These are phyloP conservation scores for Teleiodes luculella DNA, from an alignment of 2,888 invertebrate species.

Conservation along the genomic window DNA sequence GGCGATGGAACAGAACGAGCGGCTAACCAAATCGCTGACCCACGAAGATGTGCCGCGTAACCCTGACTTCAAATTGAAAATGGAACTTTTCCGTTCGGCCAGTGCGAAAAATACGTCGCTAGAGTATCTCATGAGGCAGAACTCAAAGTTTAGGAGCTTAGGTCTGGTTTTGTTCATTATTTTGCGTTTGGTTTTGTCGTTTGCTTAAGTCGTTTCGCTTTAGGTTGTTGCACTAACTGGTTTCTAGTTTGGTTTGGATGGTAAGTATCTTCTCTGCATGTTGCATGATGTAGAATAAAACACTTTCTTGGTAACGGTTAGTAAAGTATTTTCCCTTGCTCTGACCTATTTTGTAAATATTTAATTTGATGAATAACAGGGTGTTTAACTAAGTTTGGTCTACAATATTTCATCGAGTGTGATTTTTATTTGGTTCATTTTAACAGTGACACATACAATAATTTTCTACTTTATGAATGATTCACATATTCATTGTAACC, in stretches of 20 bases:
- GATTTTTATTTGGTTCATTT: no score
- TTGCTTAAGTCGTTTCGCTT: constrained; percentile 40
- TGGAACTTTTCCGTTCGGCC: constrained; percentile 72
- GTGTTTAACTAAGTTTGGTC: no score
- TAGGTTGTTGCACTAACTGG: constrained; percentile 41
- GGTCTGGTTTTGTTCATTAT: constrained; percentile 60
- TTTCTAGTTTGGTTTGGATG: constrained; percentile 19
- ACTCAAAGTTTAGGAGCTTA: constrained; percentile 74
- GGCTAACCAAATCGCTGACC: constrained; percentile 71
- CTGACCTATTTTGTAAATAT: neutral
- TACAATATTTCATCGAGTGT: no score
- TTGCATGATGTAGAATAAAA: constrained; percentile 16
- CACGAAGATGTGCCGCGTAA: constrained; percentile 67
- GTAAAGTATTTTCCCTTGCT: neutral
- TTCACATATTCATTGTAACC: no score
- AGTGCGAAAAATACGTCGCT: constrained; percentile 73
- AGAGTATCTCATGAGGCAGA: constrained; percentile 71
- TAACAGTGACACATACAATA: no score
- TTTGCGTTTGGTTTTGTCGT: constrained; percentile 25
- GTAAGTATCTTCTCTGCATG: constrained; percentile 37
- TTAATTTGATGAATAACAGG: neutral
- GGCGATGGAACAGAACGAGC: constrained; percentile 78
- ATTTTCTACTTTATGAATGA: no score
- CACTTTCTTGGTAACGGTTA: neutral
- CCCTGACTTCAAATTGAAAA: constrained; percentile 67